Evolutionary conservation across 2,797 vertebrate species (phyloP).

Genomic region (Danio choprae): DNA sequence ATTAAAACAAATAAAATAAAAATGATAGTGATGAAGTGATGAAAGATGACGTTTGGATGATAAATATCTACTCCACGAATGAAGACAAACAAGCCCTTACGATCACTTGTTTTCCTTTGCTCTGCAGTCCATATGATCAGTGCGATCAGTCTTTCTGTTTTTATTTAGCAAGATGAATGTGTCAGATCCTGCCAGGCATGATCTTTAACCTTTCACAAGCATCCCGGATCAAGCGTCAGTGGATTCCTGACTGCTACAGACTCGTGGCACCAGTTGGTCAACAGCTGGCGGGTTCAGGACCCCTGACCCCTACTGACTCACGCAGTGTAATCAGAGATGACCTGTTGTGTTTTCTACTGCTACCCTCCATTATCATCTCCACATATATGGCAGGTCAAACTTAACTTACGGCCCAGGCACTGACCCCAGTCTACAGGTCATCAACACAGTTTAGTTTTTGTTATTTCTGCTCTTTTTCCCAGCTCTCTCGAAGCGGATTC

Average conservation of each 20-base stretch:
- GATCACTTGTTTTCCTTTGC: not conserved
- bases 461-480: conserved; percentile 47
- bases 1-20: too few relatives aligned
- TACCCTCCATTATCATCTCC: not conserved
- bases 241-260: conserved; percentile 58
- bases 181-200: conserved; percentile 38
- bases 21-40: too few relatives aligned
- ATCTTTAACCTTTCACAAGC: conserved; percentile 38
- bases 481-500: conserved; percentile 6
- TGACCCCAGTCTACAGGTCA: conserved; percentile 32
- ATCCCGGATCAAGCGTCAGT: conserved; percentile 65
- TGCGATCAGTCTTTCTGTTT: not conserved
- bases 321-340: conserved; percentile 36
- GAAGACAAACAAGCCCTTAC: not conserved
- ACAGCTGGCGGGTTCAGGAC: conserved; percentile 57
- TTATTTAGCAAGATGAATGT: conserved; percentile 44
- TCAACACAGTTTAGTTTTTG: conserved; percentile 49
- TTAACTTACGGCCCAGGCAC: conserved; percentile 18
- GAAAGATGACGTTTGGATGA: too few relatives aligned
- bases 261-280: conserved; percentile 56
- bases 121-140: conserved; percentile 26
- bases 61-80: conserved; percentile 17
- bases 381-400: not conserved
- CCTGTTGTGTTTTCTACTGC: conserved; percentile 19
- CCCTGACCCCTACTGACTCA: conserved; percentile 55